Evolutionary conservation across 2,888 invertebrate genomes (phyloP), one percentile per base, ranked within the genome.

Genomic region (Hanleya hanleyi): DNA sequence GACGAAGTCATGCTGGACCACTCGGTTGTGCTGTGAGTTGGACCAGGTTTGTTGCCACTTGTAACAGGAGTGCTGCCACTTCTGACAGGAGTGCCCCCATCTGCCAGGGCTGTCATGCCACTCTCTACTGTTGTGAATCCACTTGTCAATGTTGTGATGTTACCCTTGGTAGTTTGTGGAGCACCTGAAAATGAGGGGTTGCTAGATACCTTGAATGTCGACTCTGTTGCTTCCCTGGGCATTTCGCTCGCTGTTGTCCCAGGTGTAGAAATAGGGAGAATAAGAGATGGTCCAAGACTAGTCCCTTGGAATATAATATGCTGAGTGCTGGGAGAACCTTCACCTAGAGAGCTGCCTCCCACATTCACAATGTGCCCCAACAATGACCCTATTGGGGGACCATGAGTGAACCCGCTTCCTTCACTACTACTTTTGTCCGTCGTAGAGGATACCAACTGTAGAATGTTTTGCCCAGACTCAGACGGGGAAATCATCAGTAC

Each of bases 401-500:
- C 32, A 29, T 57, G 57, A 4, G 29, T 22, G 29, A 3, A 22
- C 15, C 29, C 22, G 29, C 26, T 26, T 57, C 1, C 15, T 12
- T 57, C 29, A 4, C 32, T 9, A 26, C 29, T 26, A 4, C 7
- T n/a, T n/a, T n/a, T n/a, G n/a, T n/a, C 26, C 9, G 57, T 15
- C 32, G 22, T 18, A 32, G 22, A 29, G 22, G 18, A 32, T 26
- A 57, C 57, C 1, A 57, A 32, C 12, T 57, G 57, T 29, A 57
- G 4, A 4, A 57, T 57, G 32, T 57, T 57, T 9, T 57, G 57
- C 18, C 29, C 57, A 18, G 26, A 29, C 32, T 57, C 29, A 4
- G 57, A 29, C 4, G 57, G 57, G 4, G 57, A 57, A 15, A 57
- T 57, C 66, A 69, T 65, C 36, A 47, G 64, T 37, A 37, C 67